Conservation (phyloP, 2,797 vertebrate species). For the Brotula barbata region DNA sequence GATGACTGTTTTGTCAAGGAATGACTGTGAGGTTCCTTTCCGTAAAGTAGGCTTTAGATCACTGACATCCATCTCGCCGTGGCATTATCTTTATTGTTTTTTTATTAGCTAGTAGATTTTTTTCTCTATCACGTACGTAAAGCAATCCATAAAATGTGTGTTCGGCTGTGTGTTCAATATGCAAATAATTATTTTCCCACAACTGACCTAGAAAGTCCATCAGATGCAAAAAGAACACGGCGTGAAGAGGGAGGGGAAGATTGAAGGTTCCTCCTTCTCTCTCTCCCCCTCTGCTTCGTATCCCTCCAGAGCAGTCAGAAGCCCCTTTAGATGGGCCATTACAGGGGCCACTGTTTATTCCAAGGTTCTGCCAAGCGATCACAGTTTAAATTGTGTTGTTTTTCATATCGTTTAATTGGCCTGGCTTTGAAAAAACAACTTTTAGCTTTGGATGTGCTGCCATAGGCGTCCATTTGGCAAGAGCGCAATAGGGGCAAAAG, state of each 20-base stretch:
- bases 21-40: slow-evolving; percentile 86
- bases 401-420: slow-evolving; percentile 83
- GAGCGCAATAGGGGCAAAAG: slow-evolving; percentile 78
- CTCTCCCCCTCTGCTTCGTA: slow-evolving; percentile 36
- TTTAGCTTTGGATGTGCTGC: slow-evolving; percentile 79
- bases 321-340: slow-evolving; percentile 66
- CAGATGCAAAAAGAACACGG: slow-evolving; percentile 57
- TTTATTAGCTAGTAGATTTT: slow-evolving; percentile 80
- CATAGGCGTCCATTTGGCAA: slow-evolving; percentile 81
- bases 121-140: slow-evolving; percentile 59
- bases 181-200: slow-evolving; percentile 71
- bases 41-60: slow-evolving; percentile 86
- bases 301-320: slow-evolving; percentile 62
- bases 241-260: slow-evolving; percentile 19
- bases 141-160: slow-evolving; percentile 73
- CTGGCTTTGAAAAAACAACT: slow-evolving; percentile 79
- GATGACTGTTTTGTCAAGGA: slow-evolving; percentile 99
- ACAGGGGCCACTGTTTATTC: slow-evolving; percentile 69
- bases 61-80: slow-evolving; percentile 89
- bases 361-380: slow-evolving; percentile 77
- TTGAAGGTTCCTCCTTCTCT: slow-evolving; percentile 21
- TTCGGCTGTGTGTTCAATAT: slow-evolving; percentile 62
- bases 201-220: slow-evolving; percentile 74
- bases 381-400: slow-evolving; percentile 79
- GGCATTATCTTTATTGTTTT: slow-evolving; percentile 95